These are phyloP conservation scores for Lepisosteus oculatus DNA, from an alignment of 2,113 vertebrate genomes.

Conservation along the genomic window DNA sequence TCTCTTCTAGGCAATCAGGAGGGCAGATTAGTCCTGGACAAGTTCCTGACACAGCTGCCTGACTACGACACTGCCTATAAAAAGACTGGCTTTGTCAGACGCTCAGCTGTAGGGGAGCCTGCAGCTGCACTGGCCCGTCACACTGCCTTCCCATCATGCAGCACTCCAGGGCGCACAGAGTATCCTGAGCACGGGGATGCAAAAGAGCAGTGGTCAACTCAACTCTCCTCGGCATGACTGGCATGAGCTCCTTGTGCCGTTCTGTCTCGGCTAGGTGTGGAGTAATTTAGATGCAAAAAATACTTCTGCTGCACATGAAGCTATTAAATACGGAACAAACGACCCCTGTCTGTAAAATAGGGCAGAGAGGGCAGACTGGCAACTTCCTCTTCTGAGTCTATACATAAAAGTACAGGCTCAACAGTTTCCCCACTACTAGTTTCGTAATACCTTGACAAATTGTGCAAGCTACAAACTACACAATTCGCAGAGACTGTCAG, in stretches of 20 bases:
- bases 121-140: neutral
- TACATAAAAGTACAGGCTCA: too few species aligned
- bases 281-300: too few species aligned
- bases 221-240: neutral
- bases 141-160: conserved; percentile 1
- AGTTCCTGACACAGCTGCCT: neutral
- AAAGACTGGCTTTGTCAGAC: neutral
- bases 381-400: too few species aligned
- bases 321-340: too few species aligned
- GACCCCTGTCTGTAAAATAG: too few species aligned
- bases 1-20: neutral
- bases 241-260: neutral
- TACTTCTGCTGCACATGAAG: too few species aligned
- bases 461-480: neutral
- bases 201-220: neutral
- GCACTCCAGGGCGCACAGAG: neutral
- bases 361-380: too few species aligned
- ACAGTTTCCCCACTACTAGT: neutral
- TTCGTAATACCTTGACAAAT: neutral
- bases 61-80: neutral
- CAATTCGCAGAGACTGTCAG: neutral
- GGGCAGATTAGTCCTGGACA: neutral
- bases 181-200: neutral
- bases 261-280: too few species aligned
- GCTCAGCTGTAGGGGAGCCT: neutral